These are phyloP conservation scores for Caiman crocodilus DNA, from an alignment of 2,797 vertebrate genomes.

Conservation along the genomic window DNA sequence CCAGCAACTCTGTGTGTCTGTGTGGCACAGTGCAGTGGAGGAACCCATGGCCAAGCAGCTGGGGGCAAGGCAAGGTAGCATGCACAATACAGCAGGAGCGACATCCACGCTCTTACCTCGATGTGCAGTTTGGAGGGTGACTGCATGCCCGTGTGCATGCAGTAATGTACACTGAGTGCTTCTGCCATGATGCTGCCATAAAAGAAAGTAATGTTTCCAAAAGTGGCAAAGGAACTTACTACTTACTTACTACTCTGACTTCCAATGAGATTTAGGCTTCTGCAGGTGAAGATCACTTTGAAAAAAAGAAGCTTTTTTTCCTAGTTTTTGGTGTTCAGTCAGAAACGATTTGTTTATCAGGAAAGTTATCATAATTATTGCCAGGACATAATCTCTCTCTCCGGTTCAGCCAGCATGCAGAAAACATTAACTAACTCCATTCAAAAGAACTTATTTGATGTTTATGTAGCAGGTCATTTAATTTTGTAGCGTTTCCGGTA, in stretches of 20 bases:
- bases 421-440: slow-evolving; percentile 52
- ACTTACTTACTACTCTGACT: fast-evolving
- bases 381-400: not conserved
- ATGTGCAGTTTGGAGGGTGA: too few species aligned
- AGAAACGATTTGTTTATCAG: not conserved
- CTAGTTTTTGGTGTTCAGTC: not conserved
- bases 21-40: too few species aligned
- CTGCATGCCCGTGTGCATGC: too few species aligned
- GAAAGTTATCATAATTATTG: slow-evolving; percentile 34
- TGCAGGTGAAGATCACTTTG: not conserved
- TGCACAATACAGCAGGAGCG: too few species aligned
- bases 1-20: too few species aligned
- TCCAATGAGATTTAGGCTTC: not conserved
- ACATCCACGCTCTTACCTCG: too few species aligned
- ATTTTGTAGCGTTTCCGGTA: slow-evolving; percentile 46
- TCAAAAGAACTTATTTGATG: slow-evolving; percentile 40
- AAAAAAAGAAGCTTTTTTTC: not conserved
- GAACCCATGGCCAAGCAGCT: too few species aligned
- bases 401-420: slow-evolving; percentile 35
- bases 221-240: too few species aligned
- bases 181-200: too few species aligned
- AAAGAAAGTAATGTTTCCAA: too few species aligned
- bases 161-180: too few species aligned
- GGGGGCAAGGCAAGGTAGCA: too few species aligned
- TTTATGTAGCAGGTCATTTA: slow-evolving; percentile 65